phyloP scores from a whole-genome alignment of 2,113 vertebrate genomes.

The Vombatus ursinus region DNA sequence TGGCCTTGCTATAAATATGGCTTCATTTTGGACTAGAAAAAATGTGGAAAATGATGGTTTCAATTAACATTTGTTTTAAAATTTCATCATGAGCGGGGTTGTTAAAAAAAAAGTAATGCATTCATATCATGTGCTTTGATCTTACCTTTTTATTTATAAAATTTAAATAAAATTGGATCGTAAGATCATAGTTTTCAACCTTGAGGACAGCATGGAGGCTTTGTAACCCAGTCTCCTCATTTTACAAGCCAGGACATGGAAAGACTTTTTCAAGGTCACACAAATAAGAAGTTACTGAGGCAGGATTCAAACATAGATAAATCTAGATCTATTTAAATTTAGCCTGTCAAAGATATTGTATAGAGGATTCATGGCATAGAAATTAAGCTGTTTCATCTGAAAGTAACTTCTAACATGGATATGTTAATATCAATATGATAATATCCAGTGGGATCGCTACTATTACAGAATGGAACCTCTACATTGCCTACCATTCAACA shows the following conservation, averaged over 20 bases:
- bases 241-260: not conserved
- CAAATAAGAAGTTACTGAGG: not conserved
- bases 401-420: not conserved
- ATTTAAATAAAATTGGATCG: constrained; percentile 38
- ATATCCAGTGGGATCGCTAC: not conserved
- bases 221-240: not conserved
- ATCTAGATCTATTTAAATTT: not conserved
- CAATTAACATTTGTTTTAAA: constrained; percentile 56
- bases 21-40: constrained; percentile 15
- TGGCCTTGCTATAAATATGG: not conserved
- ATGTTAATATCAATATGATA: not conserved
- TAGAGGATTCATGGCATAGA: not conserved
- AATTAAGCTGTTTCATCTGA: not conserved
- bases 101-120: not conserved
- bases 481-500: not conserved
- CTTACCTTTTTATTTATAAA: constrained; percentile 41
- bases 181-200: constrained; percentile 31
- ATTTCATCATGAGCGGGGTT: constrained; percentile 10
- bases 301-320: not conserved
- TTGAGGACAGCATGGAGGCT: not conserved
- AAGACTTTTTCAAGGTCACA: not conserved
- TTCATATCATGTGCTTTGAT: not conserved
- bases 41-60: constrained; percentile 37
- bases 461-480: not conserved
- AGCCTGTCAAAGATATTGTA: not conserved